These are phyloP conservation scores for Ammodytes marinus DNA, from an alignment of 2,113 vertebrate genomes.

Conservation along the genomic window DNA sequence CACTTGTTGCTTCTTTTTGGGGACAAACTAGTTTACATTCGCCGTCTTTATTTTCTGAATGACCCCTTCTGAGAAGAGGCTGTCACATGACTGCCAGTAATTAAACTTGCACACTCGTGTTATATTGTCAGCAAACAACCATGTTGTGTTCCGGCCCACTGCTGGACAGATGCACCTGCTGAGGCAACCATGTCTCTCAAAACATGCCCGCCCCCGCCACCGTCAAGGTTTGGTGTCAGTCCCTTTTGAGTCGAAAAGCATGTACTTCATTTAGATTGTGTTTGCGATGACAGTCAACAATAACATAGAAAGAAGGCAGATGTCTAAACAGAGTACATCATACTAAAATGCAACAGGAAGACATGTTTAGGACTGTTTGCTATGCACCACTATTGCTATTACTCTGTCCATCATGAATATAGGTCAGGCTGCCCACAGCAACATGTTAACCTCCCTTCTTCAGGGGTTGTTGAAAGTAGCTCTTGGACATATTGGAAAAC, in stretches of 20 bases:
- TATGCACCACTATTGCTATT: not conserved
- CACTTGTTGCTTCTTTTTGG: no score
- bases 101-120: not conserved
- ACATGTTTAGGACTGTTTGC: not conserved
- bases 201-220: not conserved
- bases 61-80: no score
- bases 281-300: not conserved
- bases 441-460: conserved; percentile 6
- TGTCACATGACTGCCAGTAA: not conserved
- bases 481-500: not conserved
- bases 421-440: conserved; percentile 5
- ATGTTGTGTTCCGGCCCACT: not conserved
- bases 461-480: not conserved
- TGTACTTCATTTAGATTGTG: not conserved
- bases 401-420: not conserved
- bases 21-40: no score
- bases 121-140: not conserved
- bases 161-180: conserved; percentile 33
- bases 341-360: not conserved
- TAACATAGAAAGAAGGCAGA: not conserved
- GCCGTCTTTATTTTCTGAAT: no score
- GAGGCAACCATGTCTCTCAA: not conserved
- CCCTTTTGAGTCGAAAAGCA: not conserved
- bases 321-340: not conserved
- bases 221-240: not conserved